Percentiles rank a stretch among this genome's conserved stretches.
Evolutionary conservation across 1,140 invertebrate species (phyloP).

Genomic region (Eueides isabella): DNA sequence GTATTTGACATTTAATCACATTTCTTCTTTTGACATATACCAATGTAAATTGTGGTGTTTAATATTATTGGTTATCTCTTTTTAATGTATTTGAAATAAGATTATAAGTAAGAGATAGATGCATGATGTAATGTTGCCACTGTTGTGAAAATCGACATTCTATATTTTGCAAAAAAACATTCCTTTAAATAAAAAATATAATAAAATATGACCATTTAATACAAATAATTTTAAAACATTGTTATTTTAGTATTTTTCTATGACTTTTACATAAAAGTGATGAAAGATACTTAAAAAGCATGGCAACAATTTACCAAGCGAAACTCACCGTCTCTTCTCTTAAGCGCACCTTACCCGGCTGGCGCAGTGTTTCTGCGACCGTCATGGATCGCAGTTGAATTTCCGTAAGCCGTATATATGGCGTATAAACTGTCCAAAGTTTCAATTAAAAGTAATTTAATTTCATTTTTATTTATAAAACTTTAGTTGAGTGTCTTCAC

Average conservation of each 20-base stretch:
- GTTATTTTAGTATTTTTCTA: no score
- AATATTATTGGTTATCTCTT: not conserved
- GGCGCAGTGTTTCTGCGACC: constrained; percentile 69
- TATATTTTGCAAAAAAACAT: not conserved
- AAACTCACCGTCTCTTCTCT: constrained; percentile 34
- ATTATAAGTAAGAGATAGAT: not conserved
- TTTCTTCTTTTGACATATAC: not conserved
- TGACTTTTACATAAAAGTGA: no score
- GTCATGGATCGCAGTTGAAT: constrained; percentile 75
- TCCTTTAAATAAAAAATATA: no score
- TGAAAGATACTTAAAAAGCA: not conserved
- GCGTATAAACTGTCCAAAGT: constrained; percentile 63
- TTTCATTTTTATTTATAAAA: constrained; percentile 61
- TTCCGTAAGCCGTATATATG: constrained; percentile 55
- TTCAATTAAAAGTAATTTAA: constrained; percentile 58
- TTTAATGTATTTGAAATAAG: not conserved
- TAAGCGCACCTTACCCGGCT: constrained; percentile 45
- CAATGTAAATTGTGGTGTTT: not conserved
- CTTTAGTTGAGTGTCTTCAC: constrained; percentile 49
- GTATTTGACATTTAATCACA: not conserved
- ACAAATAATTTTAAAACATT: no score
- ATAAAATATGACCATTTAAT: not conserved
- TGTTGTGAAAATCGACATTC: not conserved
- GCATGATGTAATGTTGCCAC: not conserved
- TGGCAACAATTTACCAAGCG: constrained; percentile 37